Evolutionary conservation across 2,888 invertebrate species (phyloP), one percentile per base, ranked within the genome.

Genomic region (Tubiluchus corallicola): DNA sequence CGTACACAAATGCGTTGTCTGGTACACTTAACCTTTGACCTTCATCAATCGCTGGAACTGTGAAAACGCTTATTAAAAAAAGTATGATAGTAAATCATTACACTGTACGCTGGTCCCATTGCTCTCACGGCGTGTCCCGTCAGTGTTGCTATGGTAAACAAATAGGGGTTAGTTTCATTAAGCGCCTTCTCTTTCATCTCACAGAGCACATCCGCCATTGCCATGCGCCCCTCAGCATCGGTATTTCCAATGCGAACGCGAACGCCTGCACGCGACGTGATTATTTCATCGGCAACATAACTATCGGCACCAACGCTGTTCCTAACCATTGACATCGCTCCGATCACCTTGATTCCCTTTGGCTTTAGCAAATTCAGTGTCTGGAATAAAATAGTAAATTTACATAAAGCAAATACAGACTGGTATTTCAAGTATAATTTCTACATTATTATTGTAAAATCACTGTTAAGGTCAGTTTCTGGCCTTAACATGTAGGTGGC

Each of bases 201-300:
- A 57, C 78, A 81, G 20, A 90, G 71, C 19, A 82, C 75, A 69
- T 90, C 88, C 37, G 79, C 79, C 85, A 90, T 85, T 39, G 80
- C 79, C 79, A 88, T 79, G 46, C 90, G 72, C 2, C 92, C 92
- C 68, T 94, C 92, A 42, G 90, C 88, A 68, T 94, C 92, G 2
- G 92, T 92, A 67, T 94, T 92, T 45, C 82, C 82, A 41, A 94
- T 73, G 46, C 90, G 74, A 43, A 90, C 76, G 47, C 83, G 71
- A n/a, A 73, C 72, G 3, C 87, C 85, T 50, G 82, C 78, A 45
- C 88, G 73, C 3, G 82, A 74, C 4, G 76, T 76, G 51, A 90
- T 74, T 47, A 92, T 72, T 69, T 94, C 92, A 70, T 94, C 92
- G 38, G 85, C 66, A 2, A 88, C 87, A 64, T 87, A 88, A 45